Base-by-base conservation (phyloP, 2,113 vertebrate genomes). In the Gila orcuttii region DNA sequence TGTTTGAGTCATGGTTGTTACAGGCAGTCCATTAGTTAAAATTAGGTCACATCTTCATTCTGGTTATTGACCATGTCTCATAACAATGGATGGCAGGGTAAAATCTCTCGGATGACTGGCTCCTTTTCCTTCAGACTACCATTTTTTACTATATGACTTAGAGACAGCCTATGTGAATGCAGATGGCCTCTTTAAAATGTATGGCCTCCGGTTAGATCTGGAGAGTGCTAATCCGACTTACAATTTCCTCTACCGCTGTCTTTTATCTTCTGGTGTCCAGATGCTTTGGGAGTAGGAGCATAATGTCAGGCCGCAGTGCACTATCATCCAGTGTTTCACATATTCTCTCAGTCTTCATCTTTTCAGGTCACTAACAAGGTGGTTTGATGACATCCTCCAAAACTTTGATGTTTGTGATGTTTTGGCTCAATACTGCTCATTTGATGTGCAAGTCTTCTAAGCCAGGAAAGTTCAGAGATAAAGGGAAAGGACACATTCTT, bases 321-420 rank as follows among this genome's bases (percentile, higher is more conserved):
- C 52, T 68, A 33, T 36, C 42, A 33, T 36, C 42, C 59, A 69
- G 59, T 19, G 28, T 85, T 71, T 80, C 33, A 50, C 12, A 21
- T 19, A 17, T 86, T 57, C 25, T 25, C 6, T 10, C 12, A 57
- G 36, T 73, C 25, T 45, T 71, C 64, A 47, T 79, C 76, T 79
- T 71, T 71, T 71, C 10, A 69, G 62, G 84, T 86, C 85, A 80
- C 85, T 80, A 73, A 59, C 82, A 59, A 80, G 50, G 68, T 80
- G 36, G 50, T 79, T 59, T 21, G 39, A 8, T 28, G n/a, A 45
- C 66, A 80, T 47, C 66, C 3, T 9, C 23, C 4, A 33, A 55
- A 73, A 45, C 66, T 79, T 86, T 86, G 85, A 83, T 83, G 68
- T 73, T 82, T 69, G 31, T 79, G 84, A 85, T 68, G 76, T 85